Base-by-base conservation (phyloP, 2,888 invertebrate genomes). In the Cephus pulcher region DNA sequence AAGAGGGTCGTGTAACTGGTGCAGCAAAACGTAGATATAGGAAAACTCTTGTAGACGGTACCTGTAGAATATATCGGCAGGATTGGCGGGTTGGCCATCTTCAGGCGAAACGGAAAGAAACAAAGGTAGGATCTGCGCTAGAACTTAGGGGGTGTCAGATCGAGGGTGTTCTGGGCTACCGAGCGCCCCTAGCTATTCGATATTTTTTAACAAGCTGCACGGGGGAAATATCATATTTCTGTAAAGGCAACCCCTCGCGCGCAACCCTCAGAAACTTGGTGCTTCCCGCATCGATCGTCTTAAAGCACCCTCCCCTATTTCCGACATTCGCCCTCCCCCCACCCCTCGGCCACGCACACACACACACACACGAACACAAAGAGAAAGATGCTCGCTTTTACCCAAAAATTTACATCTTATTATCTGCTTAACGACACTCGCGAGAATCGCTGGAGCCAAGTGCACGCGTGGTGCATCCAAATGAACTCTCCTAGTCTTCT, bases 151-250 rank as follows among this genome's bases (percentile, higher is more conserved):
- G 30, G 70, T 70, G 30, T 70, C 3, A 70, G 40, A 15, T 70
- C 9, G 33, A 9, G 70, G 30, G 30, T 30, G 40, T 40, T 15
- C 15, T 0, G 6, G 40, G 33, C 30, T 32, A 11, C 32, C 71
- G 71, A 71, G n/a, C 32, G 71, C 12, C 71, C 11, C 70, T 74
- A 80, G 81, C 82, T 77, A 86, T 86, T 86, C 84, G 86, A 86
- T 86, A 88, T 88, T 89, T 88, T 89, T 88, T 87, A 88, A 88
- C 89, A 84, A 88, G 87, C 87, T 80, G 79, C 81, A 73, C 80
- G 80, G 84, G 84, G 77, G 84, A 85, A 88, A 88, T 88, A 88
- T 88, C 86, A 87, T 88, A 88, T 87, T 89, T 89, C 88, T 85
- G 87, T 87, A 85, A 88, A 88, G 86, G 84, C 83, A 80, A 75